These are phyloP conservation scores for Sphaerophoria taeniata DNA, from an alignment of 2,888 invertebrate genomes.

Conservation along the genomic window DNA sequence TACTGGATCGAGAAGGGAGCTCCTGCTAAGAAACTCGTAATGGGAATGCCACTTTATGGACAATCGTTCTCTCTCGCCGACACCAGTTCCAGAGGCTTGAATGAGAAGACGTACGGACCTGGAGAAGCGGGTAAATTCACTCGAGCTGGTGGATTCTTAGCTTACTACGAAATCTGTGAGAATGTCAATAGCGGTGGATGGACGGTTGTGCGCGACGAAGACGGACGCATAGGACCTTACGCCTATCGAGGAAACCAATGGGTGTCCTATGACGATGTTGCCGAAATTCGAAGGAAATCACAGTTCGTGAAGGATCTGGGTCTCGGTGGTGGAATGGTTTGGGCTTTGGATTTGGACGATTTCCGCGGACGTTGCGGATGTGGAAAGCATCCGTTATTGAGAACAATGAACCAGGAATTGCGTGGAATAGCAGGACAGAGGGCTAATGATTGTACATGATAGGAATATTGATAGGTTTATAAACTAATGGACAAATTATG, in stretches of 20 bases:
- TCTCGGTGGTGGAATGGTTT: slow-evolving; percentile 89
- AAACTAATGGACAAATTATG: slow-evolving; percentile 43
- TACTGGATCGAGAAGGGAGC: slow-evolving; percentile 89
- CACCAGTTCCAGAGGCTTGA: slow-evolving; percentile 83
- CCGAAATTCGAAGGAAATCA: slow-evolving; percentile 86
- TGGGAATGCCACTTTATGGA: slow-evolving; percentile 91
- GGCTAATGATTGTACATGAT: slow-evolving; percentile 83
- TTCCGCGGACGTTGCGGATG: slow-evolving; percentile 88
- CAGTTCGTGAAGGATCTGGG: slow-evolving; percentile 85
- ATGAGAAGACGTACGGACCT: slow-evolving; percentile 86
- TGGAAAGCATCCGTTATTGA: slow-evolving; percentile 87
- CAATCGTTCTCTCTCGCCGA: slow-evolving; percentile 88
- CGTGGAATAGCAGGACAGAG: slow-evolving; percentile 83
- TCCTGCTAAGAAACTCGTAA: slow-evolving; percentile 86
- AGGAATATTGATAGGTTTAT: slow-evolving; percentile 5
- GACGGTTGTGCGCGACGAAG: slow-evolving; percentile 85
- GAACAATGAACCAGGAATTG: slow-evolving; percentile 86
- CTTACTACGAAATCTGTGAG: slow-evolving; percentile 90
- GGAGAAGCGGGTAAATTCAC: slow-evolving; percentile 89
- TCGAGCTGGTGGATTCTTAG: slow-evolving; percentile 88
- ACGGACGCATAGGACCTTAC: slow-evolving; percentile 88
- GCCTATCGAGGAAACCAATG: slow-evolving; percentile 89
- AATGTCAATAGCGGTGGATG: slow-evolving; percentile 85
- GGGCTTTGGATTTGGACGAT: slow-evolving; percentile 92
- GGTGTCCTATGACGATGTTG: slow-evolving; percentile 90